Base-by-base conservation (phyloP, 2,888 invertebrate genomes). In the Diplazon laetatorius region DNA sequence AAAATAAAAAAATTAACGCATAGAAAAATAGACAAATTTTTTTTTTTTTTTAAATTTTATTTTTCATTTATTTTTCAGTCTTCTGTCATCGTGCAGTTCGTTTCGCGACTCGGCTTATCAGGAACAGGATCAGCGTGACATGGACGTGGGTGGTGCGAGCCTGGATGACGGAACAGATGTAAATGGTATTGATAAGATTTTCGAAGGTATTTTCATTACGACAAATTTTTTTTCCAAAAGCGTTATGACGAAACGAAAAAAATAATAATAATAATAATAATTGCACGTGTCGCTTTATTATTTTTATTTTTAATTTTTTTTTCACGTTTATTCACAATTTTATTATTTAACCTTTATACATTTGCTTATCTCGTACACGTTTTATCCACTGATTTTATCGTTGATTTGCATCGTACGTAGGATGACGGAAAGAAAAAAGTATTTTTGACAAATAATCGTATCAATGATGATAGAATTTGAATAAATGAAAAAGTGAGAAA, bases 51-150 rank as follows among this genome's bases (percentile, higher is more conserved):
- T n/a, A n/a, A n/a, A n/a, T n/a, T n/a, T n/a, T n/a, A n/a, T n/a
- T n/a, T n/a, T n/a, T n/a, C n/a, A n/a, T n/a, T n/a, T n/a, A 85
- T 85, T 86, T 81, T 82, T 82, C 93, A 95, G 95, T 92, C 91
- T 96, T 91, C 92, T 96, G 90, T 95, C 95, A 86, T 95, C 95
- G 90, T 95, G 95, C 93, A 96, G 96, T 91, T 97, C 97, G 65
- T 97, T 96, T 92, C 94, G 96, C 85, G 96, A 96, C 92, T 96
- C 96, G 81, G 95, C 95, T 82, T 95, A 95, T 90, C 95, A 95
- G 85, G 95, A 95, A 82, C 92, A 92, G 83, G 93, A 92, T 80
- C 92, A 92, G 85, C 93, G 92, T 78, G 89, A 87, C 78, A 86
- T 89, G 37, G 92, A 92, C 76, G 92, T 92, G 80, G 92, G 92